These are phyloP conservation scores for Nomada fucata DNA, from an alignment of 2,888 invertebrate genomes.

Conservation along the genomic window DNA sequence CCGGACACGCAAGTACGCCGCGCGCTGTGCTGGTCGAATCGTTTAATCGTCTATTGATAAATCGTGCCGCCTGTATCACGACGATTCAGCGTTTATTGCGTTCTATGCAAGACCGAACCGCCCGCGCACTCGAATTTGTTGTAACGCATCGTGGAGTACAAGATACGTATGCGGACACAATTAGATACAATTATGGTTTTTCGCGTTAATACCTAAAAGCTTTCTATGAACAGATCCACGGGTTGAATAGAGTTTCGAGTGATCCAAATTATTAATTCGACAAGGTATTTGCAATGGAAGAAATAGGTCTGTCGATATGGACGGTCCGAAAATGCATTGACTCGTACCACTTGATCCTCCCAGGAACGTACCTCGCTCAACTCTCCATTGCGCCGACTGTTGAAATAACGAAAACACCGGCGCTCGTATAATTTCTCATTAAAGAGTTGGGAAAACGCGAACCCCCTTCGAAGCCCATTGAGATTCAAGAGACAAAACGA, in stretches of 20 bases:
- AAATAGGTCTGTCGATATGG: background rate
- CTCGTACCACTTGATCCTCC: background rate
- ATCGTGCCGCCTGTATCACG: slow-evolving; percentile 27
- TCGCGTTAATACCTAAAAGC: too few relatives aligned
- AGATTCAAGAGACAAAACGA: background rate
- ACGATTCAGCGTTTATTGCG: slow-evolving; percentile 32
- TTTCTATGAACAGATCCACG: too few relatives aligned
- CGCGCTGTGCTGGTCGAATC: slow-evolving; percentile 14
- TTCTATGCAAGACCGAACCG: background rate
- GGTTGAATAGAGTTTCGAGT: too few relatives aligned
- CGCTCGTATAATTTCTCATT: too few relatives aligned
- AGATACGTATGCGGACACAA: background rate
- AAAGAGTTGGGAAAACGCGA: too few relatives aligned
- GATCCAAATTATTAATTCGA: background rate
- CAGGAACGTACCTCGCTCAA: too few relatives aligned
- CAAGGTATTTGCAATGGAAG: background rate
- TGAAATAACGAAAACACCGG: background rate
- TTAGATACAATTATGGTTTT: background rate
- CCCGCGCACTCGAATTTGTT: background rate
- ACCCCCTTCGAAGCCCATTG: too few relatives aligned
- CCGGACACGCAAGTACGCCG: slow-evolving; percentile 14
- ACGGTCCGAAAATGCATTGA: background rate
- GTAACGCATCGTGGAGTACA: background rate
- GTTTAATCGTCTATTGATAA: slow-evolving; percentile 48
- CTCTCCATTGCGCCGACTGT: too few relatives aligned